Base-by-base conservation (phyloP, 2,797 vertebrate species). In the Sebastes kiyomatsui region DNA sequence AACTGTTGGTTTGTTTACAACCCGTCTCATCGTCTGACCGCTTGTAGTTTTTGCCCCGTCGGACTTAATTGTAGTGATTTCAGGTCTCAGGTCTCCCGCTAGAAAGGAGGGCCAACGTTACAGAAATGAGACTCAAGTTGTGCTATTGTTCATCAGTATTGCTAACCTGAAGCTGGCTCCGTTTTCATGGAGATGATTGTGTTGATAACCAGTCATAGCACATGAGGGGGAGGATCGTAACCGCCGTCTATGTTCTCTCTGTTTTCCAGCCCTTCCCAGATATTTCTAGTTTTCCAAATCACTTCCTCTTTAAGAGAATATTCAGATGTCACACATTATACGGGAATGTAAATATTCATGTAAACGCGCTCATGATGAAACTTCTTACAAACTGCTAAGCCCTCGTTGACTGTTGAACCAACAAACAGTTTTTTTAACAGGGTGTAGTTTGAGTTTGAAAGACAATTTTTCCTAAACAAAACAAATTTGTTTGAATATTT, bases 401-500 rank as follows among this genome's bases (percentile, higher is more conserved):
- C 72, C 74, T 71, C 32, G 18, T 8, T 71, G 85, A 69, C 59
- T 52, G 65, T 52, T 72, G 75, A 75, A 90, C 84, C 84, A 83
- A 79, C 77, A 85, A 89, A 75, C 55, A 42, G 33, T 71, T 27
- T 30, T 46, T 42, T 80, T 75, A 77, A 62, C 58, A 64, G 42
- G 71, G 49, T 59, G 71, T 18, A 80, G 61, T 85, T 67, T 84
- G 78, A 90, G 64, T 84, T 87, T 88, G 84, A 88, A 72, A 71
- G 87, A 91, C 86, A 84, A 64, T 84, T 82, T 93, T 93, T 93
- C 70, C 91, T 79, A 94, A 92, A 92, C 91, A 91, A 91, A 87
- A 90, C 80, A 75, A 60, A 84, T 88, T 90, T 92, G 91, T 94
- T 93, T 91, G 81, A 92, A 89, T 86, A 80, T 89, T 86, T 86